Percentiles rank a stretch among this genome's conserved stretches.
Evolutionary conservation across 2,888 invertebrate species (phyloP).

Genomic region (Orthonychiurus folsomi): DNA sequence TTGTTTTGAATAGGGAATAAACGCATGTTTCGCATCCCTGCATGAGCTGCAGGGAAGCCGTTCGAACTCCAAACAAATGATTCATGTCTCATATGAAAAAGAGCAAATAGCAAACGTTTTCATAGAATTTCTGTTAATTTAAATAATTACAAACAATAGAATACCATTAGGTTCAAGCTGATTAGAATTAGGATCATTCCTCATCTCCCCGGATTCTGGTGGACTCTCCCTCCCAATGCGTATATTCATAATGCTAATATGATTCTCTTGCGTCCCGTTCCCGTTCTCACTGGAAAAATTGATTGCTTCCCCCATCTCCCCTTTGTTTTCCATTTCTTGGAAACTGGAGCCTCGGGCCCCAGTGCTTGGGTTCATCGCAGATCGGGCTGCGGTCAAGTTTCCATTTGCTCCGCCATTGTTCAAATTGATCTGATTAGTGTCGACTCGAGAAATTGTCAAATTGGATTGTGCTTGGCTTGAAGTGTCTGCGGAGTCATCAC

Average conservation of each 20-base stretch:
- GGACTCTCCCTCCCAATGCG: slow-evolving; percentile 19
- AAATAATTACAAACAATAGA: background rate
- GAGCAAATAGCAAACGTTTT: too few relatives aligned
- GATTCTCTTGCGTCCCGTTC: slow-evolving; percentile 13
- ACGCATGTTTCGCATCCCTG: too few relatives aligned
- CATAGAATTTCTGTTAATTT: background rate
- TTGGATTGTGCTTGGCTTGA: background rate
- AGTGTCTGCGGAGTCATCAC: slow-evolving; percentile 14
- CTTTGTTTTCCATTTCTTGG: too few relatives aligned
- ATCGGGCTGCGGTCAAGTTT: background rate
- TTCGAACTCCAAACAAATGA: too few relatives aligned
- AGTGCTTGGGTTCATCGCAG: background rate
- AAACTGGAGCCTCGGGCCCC: background rate
- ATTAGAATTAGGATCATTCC: slow-evolving; percentile 19
- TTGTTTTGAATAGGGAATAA: too few relatives aligned
- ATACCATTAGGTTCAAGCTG: slow-evolving; percentile 28
- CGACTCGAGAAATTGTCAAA: background rate
- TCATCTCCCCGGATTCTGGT: slow-evolving; percentile 10
- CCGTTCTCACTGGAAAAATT: background rate
- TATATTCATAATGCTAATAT: slow-evolving; percentile 26
- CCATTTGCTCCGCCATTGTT: background rate
- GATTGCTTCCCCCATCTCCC: background rate
- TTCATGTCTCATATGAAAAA: too few relatives aligned
- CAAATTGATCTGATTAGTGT: background rate
- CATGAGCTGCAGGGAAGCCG: too few relatives aligned